Conservation (phyloP, 2,113 vertebrate species). For the Elgaria multicarinata region DNA sequence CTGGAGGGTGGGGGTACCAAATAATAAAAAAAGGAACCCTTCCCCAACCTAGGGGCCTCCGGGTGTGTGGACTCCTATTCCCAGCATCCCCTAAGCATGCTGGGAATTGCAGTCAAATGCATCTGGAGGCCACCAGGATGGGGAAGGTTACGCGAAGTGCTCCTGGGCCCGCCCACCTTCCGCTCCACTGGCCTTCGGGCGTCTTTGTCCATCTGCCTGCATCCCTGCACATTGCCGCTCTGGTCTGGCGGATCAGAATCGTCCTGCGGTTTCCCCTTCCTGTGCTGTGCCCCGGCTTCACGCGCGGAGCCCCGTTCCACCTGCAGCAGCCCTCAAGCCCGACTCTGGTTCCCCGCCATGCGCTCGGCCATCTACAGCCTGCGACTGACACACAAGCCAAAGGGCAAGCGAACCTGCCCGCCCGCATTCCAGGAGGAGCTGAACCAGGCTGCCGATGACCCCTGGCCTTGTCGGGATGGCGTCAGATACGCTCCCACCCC, state of each 20-base stretch:
- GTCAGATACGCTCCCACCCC: background rate
- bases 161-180: background rate
- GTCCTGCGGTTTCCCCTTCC: background rate
- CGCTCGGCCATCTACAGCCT: background rate
- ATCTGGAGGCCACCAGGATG: no score
- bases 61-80: no score
- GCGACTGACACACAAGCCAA: no score
- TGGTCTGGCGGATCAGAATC: background rate
- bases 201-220: background rate
- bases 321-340: background rate
- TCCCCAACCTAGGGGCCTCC: no score
- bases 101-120: no score
- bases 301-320: background rate
- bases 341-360: background rate
- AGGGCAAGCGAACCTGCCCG: background rate
- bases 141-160: no score
- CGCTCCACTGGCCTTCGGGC: background rate
- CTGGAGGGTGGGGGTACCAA: no score
- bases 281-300: no score
- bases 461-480: background rate
- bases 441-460: background rate
- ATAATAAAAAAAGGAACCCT: no score
- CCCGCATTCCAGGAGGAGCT: background rate
- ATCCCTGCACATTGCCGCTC: background rate
- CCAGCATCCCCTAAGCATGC: no score